Evolutionary conservation across 2,113 vertebrate species (phyloP).

Genomic region (Coturnix japonica): DNA sequence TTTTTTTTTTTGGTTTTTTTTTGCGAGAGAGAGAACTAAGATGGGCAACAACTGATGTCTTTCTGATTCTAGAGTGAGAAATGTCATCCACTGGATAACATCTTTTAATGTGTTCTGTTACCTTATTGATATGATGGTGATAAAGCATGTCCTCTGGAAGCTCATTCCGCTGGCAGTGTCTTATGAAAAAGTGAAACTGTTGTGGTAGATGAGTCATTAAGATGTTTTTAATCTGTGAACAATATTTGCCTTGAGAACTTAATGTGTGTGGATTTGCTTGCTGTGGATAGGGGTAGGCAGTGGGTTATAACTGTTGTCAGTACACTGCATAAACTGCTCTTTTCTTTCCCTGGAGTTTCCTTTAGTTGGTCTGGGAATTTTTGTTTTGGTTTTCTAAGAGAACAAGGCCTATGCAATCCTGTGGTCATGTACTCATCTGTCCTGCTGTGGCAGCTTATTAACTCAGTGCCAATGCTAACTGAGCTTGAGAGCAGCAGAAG

Average conservation of each 20-base stretch:
- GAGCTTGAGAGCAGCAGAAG: not conserved
- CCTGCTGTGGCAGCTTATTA: not conserved
- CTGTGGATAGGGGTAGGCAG: not conserved
- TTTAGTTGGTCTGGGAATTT: not conserved
- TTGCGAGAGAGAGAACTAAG: not conserved
- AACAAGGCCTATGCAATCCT: not conserved
- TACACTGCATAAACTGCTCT: not conserved
- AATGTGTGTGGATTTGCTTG: not conserved
- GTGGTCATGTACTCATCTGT: not conserved
- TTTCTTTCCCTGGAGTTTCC: not conserved
- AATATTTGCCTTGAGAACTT: not conserved
- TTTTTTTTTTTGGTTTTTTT: too few species aligned
- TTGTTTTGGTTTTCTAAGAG: not conserved
- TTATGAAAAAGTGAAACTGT: not conserved
- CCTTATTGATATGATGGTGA: not conserved
- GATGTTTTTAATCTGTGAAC: not conserved
- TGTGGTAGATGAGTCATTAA: not conserved
- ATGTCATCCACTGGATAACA: not conserved
- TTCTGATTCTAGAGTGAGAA: not conserved
- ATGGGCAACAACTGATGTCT: not conserved
- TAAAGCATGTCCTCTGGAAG: not conserved
- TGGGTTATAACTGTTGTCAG: not conserved
- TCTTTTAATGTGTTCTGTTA: not conserved
- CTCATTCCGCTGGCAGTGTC: not conserved
- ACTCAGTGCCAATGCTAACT: not conserved